Conservation (phyloP, 2,113 vertebrate species). For the Channa maculata region DNA sequence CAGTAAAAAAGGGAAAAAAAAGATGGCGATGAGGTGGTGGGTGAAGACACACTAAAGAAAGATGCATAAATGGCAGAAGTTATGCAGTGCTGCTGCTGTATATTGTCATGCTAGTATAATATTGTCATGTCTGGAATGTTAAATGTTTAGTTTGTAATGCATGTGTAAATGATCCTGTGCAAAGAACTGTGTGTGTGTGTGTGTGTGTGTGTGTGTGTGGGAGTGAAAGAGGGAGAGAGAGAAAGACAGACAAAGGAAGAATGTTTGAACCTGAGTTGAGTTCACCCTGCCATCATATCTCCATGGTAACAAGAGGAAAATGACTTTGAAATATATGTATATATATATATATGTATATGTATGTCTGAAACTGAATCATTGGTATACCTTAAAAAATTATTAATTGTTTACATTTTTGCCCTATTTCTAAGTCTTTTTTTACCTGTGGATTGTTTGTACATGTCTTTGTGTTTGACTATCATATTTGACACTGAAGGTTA, state of each 20-base stretch:
- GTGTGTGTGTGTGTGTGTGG: conserved; percentile 1
- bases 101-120: conserved; percentile 10
- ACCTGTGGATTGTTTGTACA: not conserved
- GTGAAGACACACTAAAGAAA: not conserved
- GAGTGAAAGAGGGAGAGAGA: not conserved
- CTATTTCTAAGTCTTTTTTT: not conserved
- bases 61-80: conserved; percentile 10
- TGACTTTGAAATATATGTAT: conserved; percentile 23
- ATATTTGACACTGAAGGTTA: not conserved
- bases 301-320: conserved; percentile 52
- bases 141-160: not conserved
- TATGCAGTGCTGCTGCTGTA: not conserved
- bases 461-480: not conserved
- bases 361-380: conserved; percentile 25
- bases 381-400: not conserved
- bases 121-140: conserved; percentile 27
- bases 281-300: conserved; percentile 19
- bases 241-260: not conserved
- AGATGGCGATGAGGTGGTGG: not conserved
- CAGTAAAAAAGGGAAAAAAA: conserved; percentile 25
- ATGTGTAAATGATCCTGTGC: not conserved
- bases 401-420: not conserved
- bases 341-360: no score
- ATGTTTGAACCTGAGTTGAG: conserved; percentile 24
- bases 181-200: not conserved